Base-by-base conservation (phyloP, 2,797 vertebrate genomes). In the Podarcis lilfordi region DNA sequence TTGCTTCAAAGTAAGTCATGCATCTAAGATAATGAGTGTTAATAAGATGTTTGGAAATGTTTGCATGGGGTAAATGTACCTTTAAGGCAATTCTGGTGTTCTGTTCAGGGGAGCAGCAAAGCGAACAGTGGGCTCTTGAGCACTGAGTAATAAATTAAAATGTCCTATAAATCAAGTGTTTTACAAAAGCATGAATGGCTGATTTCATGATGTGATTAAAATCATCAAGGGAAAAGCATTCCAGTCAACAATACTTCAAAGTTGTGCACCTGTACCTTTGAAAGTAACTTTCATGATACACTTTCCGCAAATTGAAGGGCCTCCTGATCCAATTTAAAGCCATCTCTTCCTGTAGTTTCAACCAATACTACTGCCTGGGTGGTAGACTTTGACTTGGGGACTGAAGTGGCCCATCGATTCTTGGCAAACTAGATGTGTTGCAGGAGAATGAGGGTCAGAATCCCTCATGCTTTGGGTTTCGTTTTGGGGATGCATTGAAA, bases 161-260 rank as follows among this genome's bases (percentile, higher is more conserved):
- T 69, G 94, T 86, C 86, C 17, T 50, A 92, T 93, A 95, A 95
- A 94, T 90, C 88, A 91, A 91, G 84, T 79, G 84, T 55, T 95
- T 92, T 89, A 88, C 89, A 90, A 91, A 94, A 91, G 35, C 17
- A 0, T 35, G 64, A 93, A 85, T 83, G 92, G 87, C 85, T 93
- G 89, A 89, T 90, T 95, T 93, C 91, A 91, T 86, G 84, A 80
- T 74, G 85, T 86, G 88, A 94, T 95, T 91, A 90, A 93, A 94
- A 93, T 92, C 90, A 78, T 71, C n/a, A 83, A 89, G 91, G 82
- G 90, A 91, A 95, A 96, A 94, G 76, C 79, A 79, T 92, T 94
- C 92, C 19, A 89, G 86, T 75, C 40, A 82, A 92, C 85, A 86
- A 69, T 93, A 93, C 93, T 93, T 95, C 92, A 93, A 81, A 88